Conservation (phyloP, 1,140 invertebrate genomes). For the Drosophila sucinea region DNA sequence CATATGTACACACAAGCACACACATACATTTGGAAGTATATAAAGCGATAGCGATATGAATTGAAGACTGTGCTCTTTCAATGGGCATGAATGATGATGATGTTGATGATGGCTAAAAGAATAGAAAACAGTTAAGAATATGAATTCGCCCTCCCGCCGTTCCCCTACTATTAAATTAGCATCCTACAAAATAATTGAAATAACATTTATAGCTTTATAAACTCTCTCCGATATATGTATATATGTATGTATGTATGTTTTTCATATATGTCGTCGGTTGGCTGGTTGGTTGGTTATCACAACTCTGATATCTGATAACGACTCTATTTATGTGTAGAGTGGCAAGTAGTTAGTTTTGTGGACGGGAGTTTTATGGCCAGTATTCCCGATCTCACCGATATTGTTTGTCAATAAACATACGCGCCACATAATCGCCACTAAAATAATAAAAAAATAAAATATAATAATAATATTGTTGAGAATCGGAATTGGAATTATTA, state of each 20-base stretch:
- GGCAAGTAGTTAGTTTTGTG: constrained; percentile 19
- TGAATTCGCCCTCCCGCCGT: no score
- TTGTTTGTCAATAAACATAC: constrained; percentile 77
- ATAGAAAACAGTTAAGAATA: background rate
- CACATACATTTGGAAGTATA: background rate
- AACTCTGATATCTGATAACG: constrained; percentile 7
- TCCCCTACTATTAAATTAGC: background rate
- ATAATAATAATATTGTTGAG: constrained; percentile 49
- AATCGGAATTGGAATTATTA: constrained; percentile 45
- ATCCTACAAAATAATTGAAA: background rate
- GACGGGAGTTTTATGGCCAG: constrained; percentile 58
- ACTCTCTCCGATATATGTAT: background rate
- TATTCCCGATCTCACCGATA: constrained; percentile 52
- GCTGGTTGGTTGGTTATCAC: background rate
- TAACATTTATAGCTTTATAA: background rate
- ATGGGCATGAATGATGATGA: constrained; percentile 1
- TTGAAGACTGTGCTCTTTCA: constrained; percentile 38
- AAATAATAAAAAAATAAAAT: constrained; percentile 17
- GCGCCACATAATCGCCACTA: constrained; percentile 72
- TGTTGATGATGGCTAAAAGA: background rate
- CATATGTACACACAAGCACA: background rate
- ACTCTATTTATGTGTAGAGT: constrained; percentile 16
- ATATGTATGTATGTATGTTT: constrained; percentile 21
- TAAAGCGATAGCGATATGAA: constrained; percentile 41
- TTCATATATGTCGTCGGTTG: background rate